Base-by-base conservation (phyloP, 2,113 vertebrate species). In the Amblyopsis rosae region DNA sequence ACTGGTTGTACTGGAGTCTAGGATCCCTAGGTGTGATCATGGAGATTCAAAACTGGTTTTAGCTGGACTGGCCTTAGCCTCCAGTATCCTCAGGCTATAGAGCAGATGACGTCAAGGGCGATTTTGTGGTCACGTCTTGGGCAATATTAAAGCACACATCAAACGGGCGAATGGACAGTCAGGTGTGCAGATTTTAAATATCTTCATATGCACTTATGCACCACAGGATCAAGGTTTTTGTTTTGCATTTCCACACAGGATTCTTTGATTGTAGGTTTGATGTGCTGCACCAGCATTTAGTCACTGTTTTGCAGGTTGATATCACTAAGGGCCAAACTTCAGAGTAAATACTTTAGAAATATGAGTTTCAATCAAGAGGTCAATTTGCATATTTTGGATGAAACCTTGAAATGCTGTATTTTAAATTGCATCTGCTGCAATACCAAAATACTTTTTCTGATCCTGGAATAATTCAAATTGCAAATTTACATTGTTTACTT, bases 1-100 rank as follows among this genome's bases (percentile, higher is more conserved):
- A 88, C 86, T 87, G 86, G 85, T 85, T 75, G 9, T 62, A 87
- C 86, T 91, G 88, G 83, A 76, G 55, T 64, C 17, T 85, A 86
- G 86, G 60, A 62, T 79, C 70, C 53, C 16, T 62, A 33, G 3
- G 2, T 12, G 12, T 16, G 35, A 64, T 59, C 67, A 33, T 72
- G 64, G 65, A 81, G 33, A 12, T 45, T 57, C 9, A 12, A 12
- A 62, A 16, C n/a, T 56, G 41, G 32, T 12, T 11, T 10, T 45
- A 66, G 53, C 49, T 13, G 64, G 82, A 88, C 54, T 26, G 50
- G 51, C 32, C 67, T 77, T 51, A n/a, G 70, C 35, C 35, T 6
- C 35, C 35, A 41, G 35, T 41, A 41, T 41, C 54, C 61, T 58
- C 32, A 63, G 12, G 66, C 48, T 66, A 12, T 35, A 81, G 15